Evolutionary conservation across 2,113 vertebrate genomes (phyloP), one percentile per base, ranked within the genome.

Genomic region (Anoura caudifer): DNA sequence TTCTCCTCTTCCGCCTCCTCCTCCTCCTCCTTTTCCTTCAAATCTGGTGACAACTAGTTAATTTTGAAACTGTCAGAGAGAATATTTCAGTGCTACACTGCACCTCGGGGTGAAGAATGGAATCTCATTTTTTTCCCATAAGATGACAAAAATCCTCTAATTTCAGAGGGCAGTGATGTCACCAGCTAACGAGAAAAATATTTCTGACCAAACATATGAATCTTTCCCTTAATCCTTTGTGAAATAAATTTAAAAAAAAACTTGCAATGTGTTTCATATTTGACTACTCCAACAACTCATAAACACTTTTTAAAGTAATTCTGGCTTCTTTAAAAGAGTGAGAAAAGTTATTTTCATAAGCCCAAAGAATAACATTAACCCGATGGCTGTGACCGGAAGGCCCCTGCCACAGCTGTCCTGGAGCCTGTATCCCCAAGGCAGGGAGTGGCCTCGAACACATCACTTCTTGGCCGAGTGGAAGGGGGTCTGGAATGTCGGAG

Each of bases 91-190:
- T 94, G 96, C 98, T 96, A 85, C 91, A 82, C 76, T 70, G 97
- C 82, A 97, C 97, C 98, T 98, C 97, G 90, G 96, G 97, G 97
- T 98, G 91, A 95, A 86, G 97, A 98, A 97, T 98, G 98, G 97
- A 97, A 98, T 98, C 96, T 98, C 97, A 79, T 96, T 69, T 76
- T 88, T 94, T 72, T 95, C 93, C 2, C 31, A 97, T 98, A 96
- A 97, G 97, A 97, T 97, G 92, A 98, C 98, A 98, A 95, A 97
- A 98, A 97, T 97, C 97, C 97, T 97, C 94, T 97, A 91, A 98
- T 98, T 98, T 98, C 98, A 97, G 96, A 96, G 97, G 94, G 95
- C 92, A 82, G 75, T 98, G 98, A 98, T 94, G 52, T 98, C 98
- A 98, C 91, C 94, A 93, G 93, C 95, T 98, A 97, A 98, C 91